Conservation (phyloP, 2,888 invertebrate genomes). For the Drosophila eohydei region DNA sequence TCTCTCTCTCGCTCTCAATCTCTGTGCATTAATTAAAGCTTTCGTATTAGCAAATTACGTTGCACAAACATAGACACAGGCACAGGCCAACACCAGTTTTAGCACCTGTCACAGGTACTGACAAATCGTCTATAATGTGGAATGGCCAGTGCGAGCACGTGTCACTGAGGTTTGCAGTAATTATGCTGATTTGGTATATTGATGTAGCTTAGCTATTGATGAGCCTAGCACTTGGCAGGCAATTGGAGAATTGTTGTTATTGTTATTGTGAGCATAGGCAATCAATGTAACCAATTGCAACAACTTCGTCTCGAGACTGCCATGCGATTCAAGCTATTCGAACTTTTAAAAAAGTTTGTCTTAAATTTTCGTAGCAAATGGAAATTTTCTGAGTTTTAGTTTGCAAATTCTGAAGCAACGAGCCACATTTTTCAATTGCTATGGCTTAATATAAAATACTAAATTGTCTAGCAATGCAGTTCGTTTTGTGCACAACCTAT, state of each 20-base stretch:
- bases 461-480: not conserved
- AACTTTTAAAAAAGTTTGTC: no score
- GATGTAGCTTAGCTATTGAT: not conserved
- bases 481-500: not conserved
- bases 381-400: no score
- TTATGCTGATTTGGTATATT: slow-evolving; percentile 1
- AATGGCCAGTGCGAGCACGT: not conserved
- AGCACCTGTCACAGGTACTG: no score
- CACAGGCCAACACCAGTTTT: no score
- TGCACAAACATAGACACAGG: no score
- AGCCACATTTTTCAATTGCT: no score
- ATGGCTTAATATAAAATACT: no score
- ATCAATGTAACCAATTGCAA: no score
- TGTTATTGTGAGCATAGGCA: not conserved
- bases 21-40: not conserved
- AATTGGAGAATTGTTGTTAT: not conserved
- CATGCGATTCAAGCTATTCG: no score
- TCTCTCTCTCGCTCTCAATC: not conserved
- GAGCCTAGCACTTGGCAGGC: not conserved
- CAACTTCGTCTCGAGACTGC: no score
- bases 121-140: not conserved
- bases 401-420: no score
- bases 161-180: not conserved
- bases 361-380: no score
- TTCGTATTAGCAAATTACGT: not conserved